phyloP scores from a whole-genome alignment of 2,797 vertebrate species.

The Microchirus variegatus region DNA sequence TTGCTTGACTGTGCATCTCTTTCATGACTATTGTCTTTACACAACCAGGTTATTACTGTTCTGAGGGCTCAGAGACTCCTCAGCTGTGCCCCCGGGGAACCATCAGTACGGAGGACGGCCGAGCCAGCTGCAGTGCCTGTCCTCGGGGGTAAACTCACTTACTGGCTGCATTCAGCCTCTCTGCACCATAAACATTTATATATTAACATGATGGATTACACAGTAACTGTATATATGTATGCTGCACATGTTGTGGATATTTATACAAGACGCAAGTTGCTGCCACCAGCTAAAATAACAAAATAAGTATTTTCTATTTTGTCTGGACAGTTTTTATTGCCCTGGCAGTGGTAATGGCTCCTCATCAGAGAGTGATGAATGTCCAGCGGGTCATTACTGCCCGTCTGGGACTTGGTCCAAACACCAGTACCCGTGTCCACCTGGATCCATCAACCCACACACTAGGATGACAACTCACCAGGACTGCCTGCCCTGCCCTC shows the following conservation, averaged over 20 bases:
- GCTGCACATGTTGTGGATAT: slow-evolving; percentile 9
- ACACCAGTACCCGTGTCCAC: slow-evolving; percentile 88
- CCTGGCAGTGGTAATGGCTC: slow-evolving; percentile 80
- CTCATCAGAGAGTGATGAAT: slow-evolving; percentile 74
- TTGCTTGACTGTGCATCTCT: slow-evolving; percentile 25
- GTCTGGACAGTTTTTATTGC: slow-evolving; percentile 87
- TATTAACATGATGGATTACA: slow-evolving; percentile 9
- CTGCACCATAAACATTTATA: slow-evolving; percentile 34
- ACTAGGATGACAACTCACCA: slow-evolving; percentile 65
- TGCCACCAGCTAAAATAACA: background rate
- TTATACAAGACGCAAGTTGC: background rate
- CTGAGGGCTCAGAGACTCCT: slow-evolving; percentile 81
- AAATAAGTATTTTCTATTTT: slow-evolving; percentile 34
- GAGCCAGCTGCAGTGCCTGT: slow-evolving; percentile 84
- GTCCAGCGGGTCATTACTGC: slow-evolving; percentile 90
- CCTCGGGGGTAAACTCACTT: slow-evolving; percentile 83
- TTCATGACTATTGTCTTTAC: slow-evolving; percentile 48
- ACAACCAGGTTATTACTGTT: slow-evolving; percentile 89
- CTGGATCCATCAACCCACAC: slow-evolving; percentile 86
- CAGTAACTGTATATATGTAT: slow-evolving; percentile 3
- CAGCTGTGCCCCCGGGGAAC: slow-evolving; percentile 86
- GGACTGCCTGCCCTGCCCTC: slow-evolving; percentile 85
- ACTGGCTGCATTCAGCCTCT: slow-evolving; percentile 38
- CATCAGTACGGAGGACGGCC: slow-evolving; percentile 80
- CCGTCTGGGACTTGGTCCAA: slow-evolving; percentile 81